Percentiles rank a stretch among this genome's conserved stretches.
These are phyloP conservation scores for Bactericera cockerelli DNA, from an alignment of 1,140 invertebrate species.

Conservation along the genomic window DNA sequence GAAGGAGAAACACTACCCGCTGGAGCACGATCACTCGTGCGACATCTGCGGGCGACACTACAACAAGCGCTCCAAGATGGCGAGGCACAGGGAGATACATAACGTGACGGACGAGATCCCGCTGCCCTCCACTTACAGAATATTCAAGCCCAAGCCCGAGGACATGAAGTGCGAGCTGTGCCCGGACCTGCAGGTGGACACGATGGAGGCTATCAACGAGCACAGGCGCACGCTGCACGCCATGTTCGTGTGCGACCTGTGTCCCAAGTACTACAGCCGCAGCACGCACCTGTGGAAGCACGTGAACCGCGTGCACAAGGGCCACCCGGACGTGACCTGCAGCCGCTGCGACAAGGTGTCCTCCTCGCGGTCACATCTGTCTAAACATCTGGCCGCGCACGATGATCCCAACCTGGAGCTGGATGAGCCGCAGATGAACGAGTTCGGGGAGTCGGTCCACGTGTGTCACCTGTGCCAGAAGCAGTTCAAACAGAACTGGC, in stretches of 20 bases:
- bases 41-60: constrained; percentile 38
- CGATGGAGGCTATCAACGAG: constrained; percentile 35
- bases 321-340: constrained; percentile 41
- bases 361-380: constrained; percentile 39
- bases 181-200: constrained; percentile 29
- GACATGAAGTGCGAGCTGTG: constrained; percentile 33
- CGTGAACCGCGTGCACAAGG: constrained; percentile 42
- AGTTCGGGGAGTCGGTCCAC: constrained; percentile 12
- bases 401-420: constrained; percentile 19
- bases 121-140: constrained; percentile 9
- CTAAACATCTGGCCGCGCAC: constrained; percentile 40
- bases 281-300: constrained; percentile 48
- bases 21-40: constrained; percentile 34
- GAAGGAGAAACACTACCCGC: constrained; percentile 32
- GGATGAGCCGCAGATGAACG: neutral
- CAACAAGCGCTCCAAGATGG: constrained; percentile 39
- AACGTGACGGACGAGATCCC: constrained; percentile 18
- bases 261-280: constrained; percentile 42
- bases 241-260: constrained; percentile 43
- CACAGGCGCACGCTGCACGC: constrained; percentile 37
- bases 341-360: constrained; percentile 40
- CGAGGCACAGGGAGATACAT: constrained; percentile 35
- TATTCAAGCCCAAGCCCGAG: constrained; percentile 12
- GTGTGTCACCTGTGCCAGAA: constrained; percentile 23
- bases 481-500: constrained; percentile 20